Base-by-base conservation (phyloP, 2,797 vertebrate species). In the Champsocephalus gunnari region DNA sequence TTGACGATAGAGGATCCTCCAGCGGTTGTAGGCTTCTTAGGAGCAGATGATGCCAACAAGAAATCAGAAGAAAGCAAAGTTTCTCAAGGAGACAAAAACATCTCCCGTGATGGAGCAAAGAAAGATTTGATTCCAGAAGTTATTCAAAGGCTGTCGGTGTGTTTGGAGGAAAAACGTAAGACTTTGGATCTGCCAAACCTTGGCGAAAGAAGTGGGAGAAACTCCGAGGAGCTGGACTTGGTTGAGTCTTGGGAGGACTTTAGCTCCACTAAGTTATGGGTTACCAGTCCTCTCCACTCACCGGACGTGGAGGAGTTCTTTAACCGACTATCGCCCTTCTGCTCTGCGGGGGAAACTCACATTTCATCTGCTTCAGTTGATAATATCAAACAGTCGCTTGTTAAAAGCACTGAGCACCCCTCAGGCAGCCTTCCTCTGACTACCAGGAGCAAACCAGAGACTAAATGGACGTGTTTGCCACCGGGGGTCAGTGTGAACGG, bases 271-370 rank as follows among this genome's bases (percentile, higher is more conserved):
- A 97, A 97, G 73, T 96, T 97, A 76, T 99, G 98, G 97, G 97
- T 99, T 21, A 98, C 97, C 5, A 99, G 98, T 74, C 97, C 98
- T 6, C 96, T 99, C n/a, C 98, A 98, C 88, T 98, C 97, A 4
- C 97, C 97, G 1, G 97, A 96, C 47, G 86, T 97, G 75, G 96
- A 97, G 83, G 94, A 95, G 70, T 66, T 94, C 56, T 95, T 96
- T 4, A 92, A 92, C 48, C 90, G 92, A 72, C 83, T 88, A 43
- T 79, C 87, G 3, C 75, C 77, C 2, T 87, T 92, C 66, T 14
- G 63, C 81, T 62, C 84, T 48, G 47, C 16, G 0, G 72, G 14
- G 38, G 91, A 88, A 63, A 49, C 59, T 65, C 32, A 78, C 41
- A 60, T 19, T 48, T 75, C 77, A 44, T 13, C 72, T 73, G 75